Evolutionary conservation across 2,797 vertebrate species (phyloP).

Genomic region (Lacerta bilineata): DNA sequence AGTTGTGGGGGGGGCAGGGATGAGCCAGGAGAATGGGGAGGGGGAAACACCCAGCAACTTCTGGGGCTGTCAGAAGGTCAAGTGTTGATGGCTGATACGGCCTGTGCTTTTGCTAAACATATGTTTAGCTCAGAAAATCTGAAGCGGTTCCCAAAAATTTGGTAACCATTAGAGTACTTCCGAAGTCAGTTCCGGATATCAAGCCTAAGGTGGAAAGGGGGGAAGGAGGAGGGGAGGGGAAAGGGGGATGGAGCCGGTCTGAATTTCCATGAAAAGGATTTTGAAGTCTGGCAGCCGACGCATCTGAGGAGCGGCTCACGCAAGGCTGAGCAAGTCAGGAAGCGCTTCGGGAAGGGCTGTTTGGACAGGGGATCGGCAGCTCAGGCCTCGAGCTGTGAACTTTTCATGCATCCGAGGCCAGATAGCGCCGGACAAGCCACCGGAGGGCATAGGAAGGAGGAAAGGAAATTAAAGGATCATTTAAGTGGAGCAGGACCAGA

Average conservation of each 20-base stretch:
- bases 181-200: constrained; percentile 93
- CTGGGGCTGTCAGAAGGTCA: constrained; percentile 89
- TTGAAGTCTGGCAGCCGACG: constrained; percentile 81
- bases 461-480: constrained; percentile 97
- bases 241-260: constrained; percentile 64
- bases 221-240: constrained; percentile 70
- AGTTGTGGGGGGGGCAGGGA: not conserved
- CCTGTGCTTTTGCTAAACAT: constrained; percentile 87
- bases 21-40: too few species aligned
- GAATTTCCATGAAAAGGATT: constrained; percentile 78
- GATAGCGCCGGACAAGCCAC: constrained; percentile 77
- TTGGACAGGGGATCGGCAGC: constrained; percentile 89
- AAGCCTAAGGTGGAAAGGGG: constrained; percentile 78
- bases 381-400: constrained; percentile 89
- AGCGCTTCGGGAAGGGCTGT: constrained; percentile 84
- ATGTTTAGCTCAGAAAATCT: constrained; percentile 88
- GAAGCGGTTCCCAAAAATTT: constrained; percentile 90
- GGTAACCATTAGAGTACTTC: constrained; percentile 99
- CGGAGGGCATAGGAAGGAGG: constrained; percentile 85
- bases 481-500: constrained; percentile 83
- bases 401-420: constrained; percentile 82
- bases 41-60: constrained; percentile 77
- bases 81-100: constrained; percentile 94
- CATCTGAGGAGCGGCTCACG: constrained; percentile 79
- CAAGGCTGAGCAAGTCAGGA: constrained; percentile 87